Evolutionary conservation across 2,888 invertebrate species (phyloP), one percentile per base, ranked within the genome.

Genomic region (Drosophila pseudotakahashii): DNA sequence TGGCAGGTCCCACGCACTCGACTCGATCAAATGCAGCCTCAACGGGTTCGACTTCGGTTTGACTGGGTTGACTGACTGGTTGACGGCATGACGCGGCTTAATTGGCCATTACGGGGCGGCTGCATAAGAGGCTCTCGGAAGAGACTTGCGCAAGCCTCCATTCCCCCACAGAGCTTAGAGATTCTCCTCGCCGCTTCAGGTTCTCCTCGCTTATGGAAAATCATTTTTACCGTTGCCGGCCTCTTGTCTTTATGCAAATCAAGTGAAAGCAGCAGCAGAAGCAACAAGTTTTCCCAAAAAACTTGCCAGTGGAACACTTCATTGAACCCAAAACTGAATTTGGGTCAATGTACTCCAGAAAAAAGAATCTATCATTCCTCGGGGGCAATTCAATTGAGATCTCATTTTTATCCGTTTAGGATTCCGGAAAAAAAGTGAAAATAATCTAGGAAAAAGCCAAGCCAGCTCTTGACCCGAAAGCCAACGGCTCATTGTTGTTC

Each of bases 81-180:
- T 50, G 70, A 44, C 54, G 71, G 72, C 37, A 55, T 70, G 74
- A 73, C 73, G 71, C 52, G 68, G 87, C 73, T 78, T 89, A 89
- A 88, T 88, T 89, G 87, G 87, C 87, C 87, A 78, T 79, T 81
- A 83, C 82, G 61, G 50, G 52, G 60, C 51, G 57, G 52, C 61
- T 54, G 67, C 60, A 72, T 80, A 88, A 82, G 82, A 71, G 70
- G 74, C 86, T 77, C 75, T 86, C 72, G 39, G 54, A 30, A 30
- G 30, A 30, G 30, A 30, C 72, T 76, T 73, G 73, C 69, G 67
- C 80, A 73, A 77, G 70, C 61, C 19, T 55, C 61, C 30, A 26
- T 7, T 26, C 44, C 32, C 16, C 14, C 32, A 48, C 16, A 48
- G 50, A 50, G 57, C 59, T 7, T 1, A 30, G 4, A 30, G 34